A percentile compares a stretch with the other conserved stretches of the same genome.
These are phyloP conservation scores for Amphiprion clarkii DNA, from an alignment of 2,797 vertebrate species.

Conservation along the genomic window DNA sequence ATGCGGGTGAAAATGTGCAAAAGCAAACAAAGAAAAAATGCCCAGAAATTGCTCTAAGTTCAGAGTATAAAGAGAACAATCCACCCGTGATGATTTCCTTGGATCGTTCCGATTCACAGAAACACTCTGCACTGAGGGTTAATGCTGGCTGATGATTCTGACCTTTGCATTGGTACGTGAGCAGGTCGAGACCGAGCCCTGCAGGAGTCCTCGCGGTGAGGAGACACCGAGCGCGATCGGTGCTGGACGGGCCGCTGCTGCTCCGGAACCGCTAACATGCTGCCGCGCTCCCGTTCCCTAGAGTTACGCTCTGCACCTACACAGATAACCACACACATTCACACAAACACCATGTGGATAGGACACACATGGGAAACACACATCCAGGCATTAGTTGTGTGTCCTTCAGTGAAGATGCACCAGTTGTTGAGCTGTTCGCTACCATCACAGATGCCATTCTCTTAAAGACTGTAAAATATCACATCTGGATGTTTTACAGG, in stretches of 20 bases:
- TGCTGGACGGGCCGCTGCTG: constrained; percentile 93
- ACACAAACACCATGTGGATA: neutral
- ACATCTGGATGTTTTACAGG: constrained; percentile 67
- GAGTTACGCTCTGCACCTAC: constrained; percentile 92
- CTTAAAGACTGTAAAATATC: constrained; percentile 69
- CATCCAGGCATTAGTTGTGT: constrained; percentile 19
- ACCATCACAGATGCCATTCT: constrained; percentile 50
- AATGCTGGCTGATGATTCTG: constrained; percentile 39
- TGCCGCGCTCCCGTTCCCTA: constrained; percentile 91
- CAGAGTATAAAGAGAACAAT: too few species aligned
- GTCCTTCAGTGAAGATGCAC: constrained; percentile 32
- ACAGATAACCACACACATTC: constrained; percentile 18
- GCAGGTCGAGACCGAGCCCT: constrained; percentile 94
- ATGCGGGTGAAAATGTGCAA: too few species aligned
- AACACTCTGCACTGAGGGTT: neutral
- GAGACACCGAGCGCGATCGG: constrained; percentile 97
- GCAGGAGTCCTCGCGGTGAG: constrained; percentile 95
- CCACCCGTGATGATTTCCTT: neutral
- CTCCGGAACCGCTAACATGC: constrained; percentile 94
- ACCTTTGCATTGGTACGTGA: constrained; percentile 99
- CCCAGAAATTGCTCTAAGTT: too few species aligned
- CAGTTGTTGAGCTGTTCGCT: constrained; percentile 26
- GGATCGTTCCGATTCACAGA: too few species aligned
- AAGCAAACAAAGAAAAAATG: too few species aligned
- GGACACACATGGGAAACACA: constrained; percentile 4